phyloP scores from a whole-genome alignment of 2,113 vertebrate species.

The Phylloscopus trochilus region DNA sequence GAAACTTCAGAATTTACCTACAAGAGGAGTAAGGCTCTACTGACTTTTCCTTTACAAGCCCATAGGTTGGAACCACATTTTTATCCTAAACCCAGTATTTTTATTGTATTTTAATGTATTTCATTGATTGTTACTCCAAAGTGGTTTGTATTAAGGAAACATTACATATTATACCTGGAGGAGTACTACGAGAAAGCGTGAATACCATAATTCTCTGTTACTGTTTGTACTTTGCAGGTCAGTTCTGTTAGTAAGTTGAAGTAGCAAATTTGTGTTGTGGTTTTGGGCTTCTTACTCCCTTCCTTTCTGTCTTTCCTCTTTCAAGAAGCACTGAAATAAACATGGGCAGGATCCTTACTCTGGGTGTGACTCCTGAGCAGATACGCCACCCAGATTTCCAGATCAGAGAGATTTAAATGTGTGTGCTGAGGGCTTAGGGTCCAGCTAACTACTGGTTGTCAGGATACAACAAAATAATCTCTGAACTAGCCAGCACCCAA shows the following conservation, averaged over 20 bases:
- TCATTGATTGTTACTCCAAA: not conserved
- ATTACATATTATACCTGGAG: not conserved
- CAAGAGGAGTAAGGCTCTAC: not conserved
- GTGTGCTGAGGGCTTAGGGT: not conserved
- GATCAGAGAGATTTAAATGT: not conserved
- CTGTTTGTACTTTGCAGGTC: not conserved
- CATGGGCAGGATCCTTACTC: not conserved
- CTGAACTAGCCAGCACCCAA: not conserved
- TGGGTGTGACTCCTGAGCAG: not conserved
- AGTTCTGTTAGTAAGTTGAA: not conserved
- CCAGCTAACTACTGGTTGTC: not conserved
- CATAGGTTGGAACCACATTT: conserved; percentile 25
- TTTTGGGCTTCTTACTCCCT: not conserved
- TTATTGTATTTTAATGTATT: conserved; percentile 15
- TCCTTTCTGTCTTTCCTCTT: not conserved
- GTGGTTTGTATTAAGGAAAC: conserved; percentile 8
- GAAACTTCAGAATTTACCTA: conserved; percentile 59
- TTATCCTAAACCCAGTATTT: not conserved
- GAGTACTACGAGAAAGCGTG: not conserved
- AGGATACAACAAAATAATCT: not conserved
- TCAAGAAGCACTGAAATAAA: conserved; percentile 4
- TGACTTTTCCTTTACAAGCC: conserved; percentile 10
- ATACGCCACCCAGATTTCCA: not conserved
- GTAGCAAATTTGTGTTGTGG: not conserved
- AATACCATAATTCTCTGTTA: not conserved